Evolutionary conservation across 2,797 vertebrate genomes (phyloP).

Genomic region (Bovichtus variegatus): DNA sequence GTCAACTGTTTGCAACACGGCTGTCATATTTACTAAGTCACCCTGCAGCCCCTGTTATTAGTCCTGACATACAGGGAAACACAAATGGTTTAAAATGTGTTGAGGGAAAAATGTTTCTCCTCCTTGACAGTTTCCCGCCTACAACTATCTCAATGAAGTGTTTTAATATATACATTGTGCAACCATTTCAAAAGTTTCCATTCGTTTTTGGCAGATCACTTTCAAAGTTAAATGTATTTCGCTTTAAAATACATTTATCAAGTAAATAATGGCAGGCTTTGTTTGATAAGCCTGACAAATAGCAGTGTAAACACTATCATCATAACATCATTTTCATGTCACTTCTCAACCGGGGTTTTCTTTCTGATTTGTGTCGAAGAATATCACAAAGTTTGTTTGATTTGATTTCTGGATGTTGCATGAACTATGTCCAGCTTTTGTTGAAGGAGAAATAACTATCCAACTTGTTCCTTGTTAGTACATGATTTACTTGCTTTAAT

Average conservation of each 20-base stretch:
- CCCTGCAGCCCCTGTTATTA: slow-evolving; percentile 2
- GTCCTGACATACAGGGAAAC: not conserved
- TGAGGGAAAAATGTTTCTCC: not conserved
- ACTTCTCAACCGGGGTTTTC: not conserved
- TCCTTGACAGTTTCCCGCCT: not conserved
- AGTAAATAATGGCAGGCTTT: not conserved
- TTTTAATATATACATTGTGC: not conserved
- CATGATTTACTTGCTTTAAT: not conserved
- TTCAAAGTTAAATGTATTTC: not conserved
- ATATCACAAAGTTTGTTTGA: not conserved
- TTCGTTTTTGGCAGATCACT: not conserved
- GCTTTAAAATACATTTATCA: not conserved
- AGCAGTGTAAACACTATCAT: not conserved
- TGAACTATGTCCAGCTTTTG: not conserved
- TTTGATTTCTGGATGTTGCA: not conserved
- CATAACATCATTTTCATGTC: slow-evolving; percentile 3
- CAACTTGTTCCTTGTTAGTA: not conserved
- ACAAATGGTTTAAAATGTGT: not conserved
- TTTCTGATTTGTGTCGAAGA: not conserved
- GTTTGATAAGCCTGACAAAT: slow-evolving; percentile 9
- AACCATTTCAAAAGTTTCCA: not conserved
- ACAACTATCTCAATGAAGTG: not conserved
- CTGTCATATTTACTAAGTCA: slow-evolving; percentile 10
- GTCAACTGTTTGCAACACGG: slow-evolving; percentile 10
- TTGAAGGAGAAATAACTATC: not conserved